A percentile compares a stretch with the other conserved stretches of the same genome.
Evolutionary conservation across 2,797 vertebrate species (phyloP).

Genomic region (Anableps anableps): DNA sequence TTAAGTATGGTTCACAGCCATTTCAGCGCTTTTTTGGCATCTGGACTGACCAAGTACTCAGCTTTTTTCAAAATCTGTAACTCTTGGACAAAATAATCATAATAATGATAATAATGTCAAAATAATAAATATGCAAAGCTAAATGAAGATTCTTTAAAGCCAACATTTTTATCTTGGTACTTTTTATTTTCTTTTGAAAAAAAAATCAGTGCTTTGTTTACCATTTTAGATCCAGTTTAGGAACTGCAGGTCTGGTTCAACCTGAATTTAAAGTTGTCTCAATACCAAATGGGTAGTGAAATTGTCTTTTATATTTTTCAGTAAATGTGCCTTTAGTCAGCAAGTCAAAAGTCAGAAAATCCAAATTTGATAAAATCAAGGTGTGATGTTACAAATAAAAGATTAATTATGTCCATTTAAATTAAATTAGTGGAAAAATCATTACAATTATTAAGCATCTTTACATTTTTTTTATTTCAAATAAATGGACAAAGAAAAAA

Average conservation of each 20-base stretch:
- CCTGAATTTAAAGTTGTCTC: neutral
- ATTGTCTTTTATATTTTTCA: neutral
- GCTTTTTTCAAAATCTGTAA: neutral
- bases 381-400: neutral
- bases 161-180: neutral
- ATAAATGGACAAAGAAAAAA: too few species aligned
- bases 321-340: neutral
- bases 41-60: neutral
- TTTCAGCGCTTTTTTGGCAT: neutral
- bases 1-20: neutral
- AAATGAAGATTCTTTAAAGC: neutral
- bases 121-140: neutral
- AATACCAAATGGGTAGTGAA: neutral
- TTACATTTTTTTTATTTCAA: neutral
- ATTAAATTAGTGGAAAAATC: neutral
- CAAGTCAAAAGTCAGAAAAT: neutral
- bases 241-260: neutral
- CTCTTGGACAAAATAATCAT: neutral
- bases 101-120: too few species aligned
- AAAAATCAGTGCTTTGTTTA: neutral
- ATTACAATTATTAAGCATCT: neutral
- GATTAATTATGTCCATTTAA: neutral
- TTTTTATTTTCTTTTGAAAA: neutral
- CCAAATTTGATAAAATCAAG: neutral
- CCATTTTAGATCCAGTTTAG: neutral